These are phyloP conservation scores for Zelleria hepariella DNA, from an alignment of 2,888 invertebrate genomes.

Conservation along the genomic window DNA sequence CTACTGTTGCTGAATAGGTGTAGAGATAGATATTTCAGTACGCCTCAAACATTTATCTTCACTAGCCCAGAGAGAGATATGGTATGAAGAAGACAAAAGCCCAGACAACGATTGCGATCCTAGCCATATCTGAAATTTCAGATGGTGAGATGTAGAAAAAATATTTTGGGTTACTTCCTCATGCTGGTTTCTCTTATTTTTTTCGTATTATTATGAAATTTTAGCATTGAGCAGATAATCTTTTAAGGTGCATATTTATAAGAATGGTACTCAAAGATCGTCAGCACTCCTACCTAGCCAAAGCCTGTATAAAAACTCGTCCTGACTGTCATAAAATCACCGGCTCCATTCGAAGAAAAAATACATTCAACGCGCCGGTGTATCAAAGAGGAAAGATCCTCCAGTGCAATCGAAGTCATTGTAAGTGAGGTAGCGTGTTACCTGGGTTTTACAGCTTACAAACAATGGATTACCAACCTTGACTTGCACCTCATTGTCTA, in stretches of 20 bases:
- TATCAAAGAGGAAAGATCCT: background rate
- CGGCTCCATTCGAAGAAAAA: background rate
- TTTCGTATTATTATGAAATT: no score
- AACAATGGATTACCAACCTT: conserved; percentile 24
- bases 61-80: no score
- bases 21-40: no score
- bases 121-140: no score
- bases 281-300: no score
- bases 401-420: conserved; percentile 21
- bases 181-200: no score
- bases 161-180: no score
- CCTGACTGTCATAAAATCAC: background rate
- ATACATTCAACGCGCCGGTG: background rate
- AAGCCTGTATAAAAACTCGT: background rate
- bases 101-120: no score
- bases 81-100: no score
- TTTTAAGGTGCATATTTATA: background rate
- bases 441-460: conserved; percentile 54
- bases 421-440: conserved; percentile 61
- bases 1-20: no score
- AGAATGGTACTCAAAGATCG: background rate
- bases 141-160: no score
- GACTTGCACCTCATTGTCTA: conserved; percentile 38
- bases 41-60: no score
- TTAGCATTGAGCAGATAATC: background rate